These are phyloP conservation scores for Thalassoma bifasciatum DNA, from an alignment of 2,113 vertebrate genomes.

Conservation along the genomic window DNA sequence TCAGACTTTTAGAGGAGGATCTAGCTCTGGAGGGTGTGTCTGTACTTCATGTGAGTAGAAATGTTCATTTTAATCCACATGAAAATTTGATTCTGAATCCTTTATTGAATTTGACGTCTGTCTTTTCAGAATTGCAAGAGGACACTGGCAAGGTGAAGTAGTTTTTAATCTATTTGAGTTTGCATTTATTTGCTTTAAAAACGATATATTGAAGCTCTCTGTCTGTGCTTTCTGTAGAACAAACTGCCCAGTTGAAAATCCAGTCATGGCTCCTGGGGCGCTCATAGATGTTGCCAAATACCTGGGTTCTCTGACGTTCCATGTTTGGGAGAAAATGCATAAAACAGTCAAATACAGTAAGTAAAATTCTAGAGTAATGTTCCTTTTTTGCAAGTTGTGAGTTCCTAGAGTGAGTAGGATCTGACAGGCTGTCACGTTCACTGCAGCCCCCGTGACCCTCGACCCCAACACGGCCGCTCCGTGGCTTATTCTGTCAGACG, in stretches of 20 bases:
- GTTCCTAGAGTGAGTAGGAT: background rate
- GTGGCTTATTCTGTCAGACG: conserved; percentile 77
- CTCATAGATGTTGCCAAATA: conserved; percentile 77
- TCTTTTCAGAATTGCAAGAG: conserved; percentile 67
- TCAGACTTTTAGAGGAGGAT: conserved; percentile 70
- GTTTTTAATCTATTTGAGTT: background rate
- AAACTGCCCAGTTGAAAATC: conserved; percentile 17
- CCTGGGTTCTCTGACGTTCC: conserved; percentile 70
- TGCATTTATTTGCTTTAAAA: background rate
- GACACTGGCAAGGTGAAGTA: conserved; percentile 61
- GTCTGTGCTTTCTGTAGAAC: conserved; percentile 51
- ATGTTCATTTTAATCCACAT: no score
- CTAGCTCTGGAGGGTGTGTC: conserved; percentile 61
- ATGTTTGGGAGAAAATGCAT: conserved; percentile 77
- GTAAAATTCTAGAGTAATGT: conserved; percentile 4
- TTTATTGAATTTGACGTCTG: background rate
- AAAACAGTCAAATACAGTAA: conserved; percentile 71
- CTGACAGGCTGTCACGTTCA: conserved; percentile 42
- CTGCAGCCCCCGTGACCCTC: conserved; percentile 75
- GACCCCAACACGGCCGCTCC: conserved; percentile 80
- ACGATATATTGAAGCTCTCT: background rate
- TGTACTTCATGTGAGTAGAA: conserved; percentile 72
- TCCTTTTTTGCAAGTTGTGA: background rate
- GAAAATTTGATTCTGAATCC: no score
- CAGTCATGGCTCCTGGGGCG: conserved; percentile 40